Conservation (phyloP, 1,140 invertebrate genomes). For the Bombus pyrosoma region DNA sequence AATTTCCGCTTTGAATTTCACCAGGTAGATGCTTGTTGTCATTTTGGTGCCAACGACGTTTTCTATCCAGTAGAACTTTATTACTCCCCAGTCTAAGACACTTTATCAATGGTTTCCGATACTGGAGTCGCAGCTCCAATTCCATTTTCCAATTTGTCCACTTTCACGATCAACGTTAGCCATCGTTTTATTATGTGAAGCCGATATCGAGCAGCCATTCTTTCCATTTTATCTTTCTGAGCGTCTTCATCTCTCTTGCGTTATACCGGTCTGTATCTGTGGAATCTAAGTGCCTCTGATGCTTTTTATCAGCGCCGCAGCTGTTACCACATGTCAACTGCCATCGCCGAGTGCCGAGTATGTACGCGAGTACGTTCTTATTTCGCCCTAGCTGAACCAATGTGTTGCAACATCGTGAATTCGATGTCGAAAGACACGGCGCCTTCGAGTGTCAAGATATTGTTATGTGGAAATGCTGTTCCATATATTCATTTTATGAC, state of each 20-base stretch:
- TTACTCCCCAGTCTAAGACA: conserved; percentile 3
- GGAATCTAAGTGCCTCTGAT: neutral
- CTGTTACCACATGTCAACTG: conserved; percentile 7
- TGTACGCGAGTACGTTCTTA: neutral
- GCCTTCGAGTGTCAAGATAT: neutral
- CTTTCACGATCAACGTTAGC: too few relatives aligned
- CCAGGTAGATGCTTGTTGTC: neutral
- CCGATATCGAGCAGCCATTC: neutral
- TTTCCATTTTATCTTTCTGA: neutral
- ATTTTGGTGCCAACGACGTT: neutral
- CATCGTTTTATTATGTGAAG: neutral
- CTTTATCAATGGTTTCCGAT: conserved; percentile 5
- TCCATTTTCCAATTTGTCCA: conserved; percentile 17
- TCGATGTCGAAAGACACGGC: neutral
- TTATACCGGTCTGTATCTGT: neutral
- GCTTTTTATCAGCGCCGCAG: neutral
- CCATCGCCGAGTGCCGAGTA: neutral
- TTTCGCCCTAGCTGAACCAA: too few relatives aligned
- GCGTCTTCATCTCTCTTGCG: neutral
- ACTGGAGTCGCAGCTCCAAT: neutral
- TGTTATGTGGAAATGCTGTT: neutral
- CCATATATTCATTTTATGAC: neutral
- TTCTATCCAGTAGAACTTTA: neutral
- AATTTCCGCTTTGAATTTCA: conserved; percentile 3
- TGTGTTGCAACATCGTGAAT: neutral